Evolutionary conservation across 2,888 invertebrate species (phyloP), one percentile per base, ranked within the genome.

Genomic region (Bellardia pandia): DNA sequence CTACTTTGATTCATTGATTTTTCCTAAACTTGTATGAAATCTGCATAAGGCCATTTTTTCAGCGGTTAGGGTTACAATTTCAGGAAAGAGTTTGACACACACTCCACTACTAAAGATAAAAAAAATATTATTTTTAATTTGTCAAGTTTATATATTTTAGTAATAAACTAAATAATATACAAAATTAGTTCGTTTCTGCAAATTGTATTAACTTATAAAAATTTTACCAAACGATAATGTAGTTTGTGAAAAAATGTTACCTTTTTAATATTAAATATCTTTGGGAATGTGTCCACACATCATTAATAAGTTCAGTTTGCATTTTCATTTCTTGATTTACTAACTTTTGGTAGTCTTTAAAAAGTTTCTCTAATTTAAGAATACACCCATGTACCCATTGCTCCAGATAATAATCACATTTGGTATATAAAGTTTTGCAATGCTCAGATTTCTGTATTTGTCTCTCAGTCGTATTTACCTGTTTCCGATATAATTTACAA

Each of bases 71-170:
- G 92, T 91, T 0, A 92, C 62, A 33, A 90, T 89, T 80, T 92
- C 92, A 2, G 92, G 92, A 74, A 91, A 92, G 3, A 89, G 79
- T 56, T 92, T 92, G 0, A 90, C 88, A 71, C 90, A 90, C 30
- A 88, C 86, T 2, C 89, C 89, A 64, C 86, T 79, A 16, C 89
- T 45, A 64, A 37, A 88, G 74, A 23, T 40, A 80, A 37, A 51
- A 75, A 75, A 56, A 53, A 30, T 9, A 56, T 56, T 56, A 23
- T 9, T 45, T 45, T 2, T 45, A 45, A 45, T 3, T 42, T 48
- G 13, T 56, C 23, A 23, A 68, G 42, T 42, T 42, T 42, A 9
- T 6, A 42, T 42, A 7, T 8, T 40, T 40, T 7, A 40, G 40
- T 23, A 23, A 23, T 23, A 23, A 23, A 23, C 23, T 23, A 23